Evolutionary conservation across 2,797 vertebrate species (phyloP).

Genomic region (Bradypodion ventrale): DNA sequence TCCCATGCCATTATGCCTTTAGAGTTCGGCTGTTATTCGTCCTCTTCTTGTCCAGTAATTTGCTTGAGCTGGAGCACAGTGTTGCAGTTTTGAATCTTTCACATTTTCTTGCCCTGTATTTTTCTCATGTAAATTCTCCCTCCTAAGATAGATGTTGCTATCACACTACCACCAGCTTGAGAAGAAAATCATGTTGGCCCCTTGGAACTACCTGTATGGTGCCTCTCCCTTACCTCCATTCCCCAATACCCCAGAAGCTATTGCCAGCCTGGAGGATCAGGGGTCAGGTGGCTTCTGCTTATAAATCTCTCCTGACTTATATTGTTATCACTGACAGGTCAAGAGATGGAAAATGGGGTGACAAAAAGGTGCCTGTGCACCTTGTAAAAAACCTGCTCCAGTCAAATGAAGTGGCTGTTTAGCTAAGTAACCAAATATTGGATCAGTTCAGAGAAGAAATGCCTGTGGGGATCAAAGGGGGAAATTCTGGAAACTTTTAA

Average conservation of each 20-base stretch:
- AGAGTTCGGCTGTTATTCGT: background rate
- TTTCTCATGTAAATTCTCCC: background rate
- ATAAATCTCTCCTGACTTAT: constrained; percentile 14
- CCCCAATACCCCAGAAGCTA: constrained; percentile 24
- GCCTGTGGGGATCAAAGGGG: no score
- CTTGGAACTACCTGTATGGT: no score
- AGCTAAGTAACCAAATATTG: constrained; percentile 21
- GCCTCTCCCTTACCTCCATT: background rate
- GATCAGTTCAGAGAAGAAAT: background rate
- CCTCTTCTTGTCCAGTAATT: background rate
- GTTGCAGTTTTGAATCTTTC: background rate
- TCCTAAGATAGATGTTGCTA: background rate
- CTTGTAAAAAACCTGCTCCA: constrained; percentile 1
- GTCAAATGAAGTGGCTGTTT: constrained; percentile 9
- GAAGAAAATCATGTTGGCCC: background rate
- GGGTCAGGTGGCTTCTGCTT: background rate
- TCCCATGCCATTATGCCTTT: background rate
- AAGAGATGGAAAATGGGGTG: constrained; percentile 22
- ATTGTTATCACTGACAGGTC: constrained; percentile 36
- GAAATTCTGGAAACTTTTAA: background rate
- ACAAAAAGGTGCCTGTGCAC: constrained; percentile 6
- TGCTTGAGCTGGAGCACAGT: background rate
- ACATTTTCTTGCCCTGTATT: background rate
- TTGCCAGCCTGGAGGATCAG: background rate
- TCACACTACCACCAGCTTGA: background rate